These are phyloP conservation scores for Vesta saturnalis DNA, from an alignment of 2,888 invertebrate genomes.

Conservation along the genomic window DNA sequence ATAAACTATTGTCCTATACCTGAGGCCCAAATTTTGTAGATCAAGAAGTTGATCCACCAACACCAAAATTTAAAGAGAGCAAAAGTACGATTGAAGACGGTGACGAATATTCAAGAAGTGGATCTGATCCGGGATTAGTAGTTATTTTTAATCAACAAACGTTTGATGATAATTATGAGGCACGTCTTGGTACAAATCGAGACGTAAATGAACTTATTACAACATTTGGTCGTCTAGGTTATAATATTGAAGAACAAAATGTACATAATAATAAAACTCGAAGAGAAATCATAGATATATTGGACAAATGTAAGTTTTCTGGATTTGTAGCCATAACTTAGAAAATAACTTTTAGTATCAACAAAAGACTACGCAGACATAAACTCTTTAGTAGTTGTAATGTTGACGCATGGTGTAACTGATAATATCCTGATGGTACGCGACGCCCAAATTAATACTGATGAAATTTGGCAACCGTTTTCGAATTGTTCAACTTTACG, in stretches of 20 bases:
- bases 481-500: neutral
- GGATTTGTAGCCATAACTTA: neutral
- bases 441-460: neutral
- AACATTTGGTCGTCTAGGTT: conserved; percentile 53
- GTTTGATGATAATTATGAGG: conserved; percentile 35
- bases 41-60: neutral
- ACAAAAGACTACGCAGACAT: neutral
- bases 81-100: conserved; percentile 24
- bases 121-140: conserved; percentile 52
- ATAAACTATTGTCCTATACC: too few relatives aligned
- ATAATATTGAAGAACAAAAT: conserved; percentile 49
- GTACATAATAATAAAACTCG: conserved; percentile 49
- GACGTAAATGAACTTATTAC: conserved; percentile 54
- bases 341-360: conserved; percentile 29
- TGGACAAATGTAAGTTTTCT: conserved; percentile 44
- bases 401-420: neutral
- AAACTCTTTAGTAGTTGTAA: neutral
- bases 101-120: conserved; percentile 50
- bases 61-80: conserved; percentile 29
- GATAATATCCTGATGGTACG: neutral
- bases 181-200: conserved; percentile 48
- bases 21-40: too few relatives aligned
- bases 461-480: neutral
- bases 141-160: conserved; percentile 52
- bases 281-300: conserved; percentile 41